Evolutionary conservation across 2,113 vertebrate genomes (phyloP).

Genomic region (Amblyopsis rosae): DNA sequence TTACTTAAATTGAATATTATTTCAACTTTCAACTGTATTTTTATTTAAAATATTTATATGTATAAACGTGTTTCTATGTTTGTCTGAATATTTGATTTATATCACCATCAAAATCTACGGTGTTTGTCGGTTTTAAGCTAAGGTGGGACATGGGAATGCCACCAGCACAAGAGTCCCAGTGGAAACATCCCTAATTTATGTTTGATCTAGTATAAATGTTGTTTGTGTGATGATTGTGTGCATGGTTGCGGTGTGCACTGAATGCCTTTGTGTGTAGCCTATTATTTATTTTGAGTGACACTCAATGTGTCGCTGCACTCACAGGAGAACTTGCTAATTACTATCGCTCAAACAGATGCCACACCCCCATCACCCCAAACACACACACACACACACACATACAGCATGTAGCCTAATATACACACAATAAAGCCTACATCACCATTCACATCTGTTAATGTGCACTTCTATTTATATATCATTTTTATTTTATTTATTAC

Average conservation of each 20-base stretch:
- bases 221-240: conserved; percentile 35
- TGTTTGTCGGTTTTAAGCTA: no score
- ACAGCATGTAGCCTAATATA: background rate
- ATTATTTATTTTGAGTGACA: conserved; percentile 64
- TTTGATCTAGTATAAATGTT: conserved; percentile 36
- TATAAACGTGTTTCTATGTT: no score
- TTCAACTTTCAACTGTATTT: no score
- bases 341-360: conserved; percentile 65
- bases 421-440: conserved; percentile 19
- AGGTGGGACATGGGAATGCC: background rate
- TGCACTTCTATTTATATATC: conserved; percentile 6
- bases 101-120: no score
- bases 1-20: no score
- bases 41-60: no score
- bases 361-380: conserved; percentile 10
- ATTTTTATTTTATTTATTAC: background rate
- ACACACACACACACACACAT: conserved; percentile 13
- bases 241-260: conserved; percentile 24
- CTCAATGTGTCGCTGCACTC: conserved; percentile 24
- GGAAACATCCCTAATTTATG: conserved; percentile 1
- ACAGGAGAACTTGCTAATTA: conserved; percentile 59
- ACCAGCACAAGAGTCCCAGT: background rate
- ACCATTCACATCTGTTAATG: conserved; percentile 47
- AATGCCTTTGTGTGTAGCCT: conserved; percentile 12
- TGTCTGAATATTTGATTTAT: no score